Evolutionary conservation across 1,140 invertebrate species (phyloP).

Genomic region (Drosophila busckii): DNA sequence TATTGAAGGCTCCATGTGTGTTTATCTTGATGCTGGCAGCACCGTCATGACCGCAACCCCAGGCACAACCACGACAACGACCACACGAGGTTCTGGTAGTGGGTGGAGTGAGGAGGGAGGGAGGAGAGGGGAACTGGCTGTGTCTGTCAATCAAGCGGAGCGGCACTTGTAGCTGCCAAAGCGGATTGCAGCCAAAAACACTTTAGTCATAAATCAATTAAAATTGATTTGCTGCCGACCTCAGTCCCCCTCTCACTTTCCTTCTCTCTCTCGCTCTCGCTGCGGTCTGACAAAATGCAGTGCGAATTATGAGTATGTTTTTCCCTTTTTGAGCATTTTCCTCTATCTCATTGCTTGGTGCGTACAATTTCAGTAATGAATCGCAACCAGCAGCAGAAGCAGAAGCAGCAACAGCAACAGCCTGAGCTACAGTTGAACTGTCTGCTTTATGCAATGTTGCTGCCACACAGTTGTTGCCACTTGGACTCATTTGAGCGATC

Average conservation of each 20-base stretch:
- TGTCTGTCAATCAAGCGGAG: slow-evolving; percentile 59
- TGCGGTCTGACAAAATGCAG: slow-evolving; percentile 51
- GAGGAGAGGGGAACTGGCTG: slow-evolving; percentile 11
- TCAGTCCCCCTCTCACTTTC: background rate
- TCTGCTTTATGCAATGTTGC: slow-evolving; percentile 34
- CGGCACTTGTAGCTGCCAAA: slow-evolving; percentile 37
- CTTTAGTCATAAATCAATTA: slow-evolving; percentile 74
- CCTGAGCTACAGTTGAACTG: slow-evolving; percentile 5
- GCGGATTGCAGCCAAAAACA: slow-evolving; percentile 56
- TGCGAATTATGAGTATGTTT: slow-evolving; percentile 42
- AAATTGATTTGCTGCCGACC: slow-evolving; percentile 55
- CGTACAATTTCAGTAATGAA: slow-evolving; percentile 52
- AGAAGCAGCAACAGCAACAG: background rate
- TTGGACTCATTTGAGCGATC: slow-evolving; percentile 45
- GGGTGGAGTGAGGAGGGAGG: background rate
- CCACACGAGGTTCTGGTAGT: slow-evolving; percentile 3
- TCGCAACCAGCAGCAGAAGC: slow-evolving; percentile 44
- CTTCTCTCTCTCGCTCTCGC: background rate
- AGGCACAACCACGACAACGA: background rate
- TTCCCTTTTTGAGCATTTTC: slow-evolving; percentile 1
- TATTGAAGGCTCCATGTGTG: background rate
- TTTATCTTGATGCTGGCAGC: background rate
- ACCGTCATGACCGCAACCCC: background rate
- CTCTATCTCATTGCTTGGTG: background rate
- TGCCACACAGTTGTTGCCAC: slow-evolving; percentile 55